These are phyloP conservation scores for Suricata suricatta DNA, from an alignment of 2,113 vertebrate species.

Conservation along the genomic window DNA sequence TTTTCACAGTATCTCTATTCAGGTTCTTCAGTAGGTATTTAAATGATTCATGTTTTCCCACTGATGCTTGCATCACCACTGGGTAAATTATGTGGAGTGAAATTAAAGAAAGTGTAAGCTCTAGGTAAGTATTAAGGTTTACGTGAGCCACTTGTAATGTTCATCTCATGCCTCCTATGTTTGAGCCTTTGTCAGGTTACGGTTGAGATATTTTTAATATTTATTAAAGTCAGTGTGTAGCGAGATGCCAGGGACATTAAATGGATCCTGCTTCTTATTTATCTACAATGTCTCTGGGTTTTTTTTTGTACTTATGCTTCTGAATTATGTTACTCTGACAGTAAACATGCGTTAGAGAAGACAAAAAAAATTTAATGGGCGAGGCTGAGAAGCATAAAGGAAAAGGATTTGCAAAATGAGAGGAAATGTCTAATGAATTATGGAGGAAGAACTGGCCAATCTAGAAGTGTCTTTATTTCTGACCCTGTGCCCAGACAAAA, in stretches of 20 bases:
- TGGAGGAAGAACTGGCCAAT: background rate
- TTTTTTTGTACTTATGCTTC: background rate
- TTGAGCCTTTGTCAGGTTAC: background rate
- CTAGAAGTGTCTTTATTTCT: background rate
- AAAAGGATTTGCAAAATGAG: background rate
- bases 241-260: background rate
- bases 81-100: background rate
- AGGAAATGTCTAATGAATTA: background rate
- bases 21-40: background rate
- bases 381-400: background rate
- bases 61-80: background rate
- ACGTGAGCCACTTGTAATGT: background rate
- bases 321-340: background rate
- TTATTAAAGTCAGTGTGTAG: background rate
- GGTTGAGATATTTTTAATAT: background rate
- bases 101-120: constrained; percentile 10
- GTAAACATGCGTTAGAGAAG: background rate
- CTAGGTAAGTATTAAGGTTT: background rate
- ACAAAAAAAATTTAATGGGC: background rate
- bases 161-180: background rate
- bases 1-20: background rate
- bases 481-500: background rate
- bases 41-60: background rate
- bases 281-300: background rate
- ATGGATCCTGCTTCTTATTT: background rate